Conservation (phyloP, 2,888 invertebrate species). For the Gerosis bhagava region DNA sequence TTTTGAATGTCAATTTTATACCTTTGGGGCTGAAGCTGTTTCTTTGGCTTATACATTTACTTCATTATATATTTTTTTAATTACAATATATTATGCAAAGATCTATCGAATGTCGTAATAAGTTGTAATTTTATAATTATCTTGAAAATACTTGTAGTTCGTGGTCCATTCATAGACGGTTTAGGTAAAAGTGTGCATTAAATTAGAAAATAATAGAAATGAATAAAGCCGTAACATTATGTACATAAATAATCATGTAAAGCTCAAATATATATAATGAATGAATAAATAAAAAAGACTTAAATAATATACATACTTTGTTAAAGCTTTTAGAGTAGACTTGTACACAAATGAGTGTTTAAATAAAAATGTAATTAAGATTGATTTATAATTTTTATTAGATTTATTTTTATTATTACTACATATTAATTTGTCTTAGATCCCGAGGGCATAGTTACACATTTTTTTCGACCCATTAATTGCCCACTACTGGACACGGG, state of each 20-base stretch:
- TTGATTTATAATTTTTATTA: conserved; percentile 40
- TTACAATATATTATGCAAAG: no score
- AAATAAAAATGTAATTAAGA: conserved; percentile 30
- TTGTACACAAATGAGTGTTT: conserved; percentile 61
- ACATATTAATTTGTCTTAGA: no score
- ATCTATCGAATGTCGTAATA: no score
- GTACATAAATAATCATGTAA: conserved; percentile 72
- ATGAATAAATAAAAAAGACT: conserved; percentile 70
- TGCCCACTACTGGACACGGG: no score
- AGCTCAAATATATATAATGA: conserved; percentile 76
- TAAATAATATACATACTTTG: conserved; percentile 63
- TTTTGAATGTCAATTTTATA: no score
- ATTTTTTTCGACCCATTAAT: no score
- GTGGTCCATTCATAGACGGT: conserved; percentile 80
- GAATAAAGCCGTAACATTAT: conserved; percentile 50
- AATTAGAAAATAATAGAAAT: conserved; percentile 57
- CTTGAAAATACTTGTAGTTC: conserved; percentile 49
- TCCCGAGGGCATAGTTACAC: no score
- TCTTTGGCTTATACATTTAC: no score
- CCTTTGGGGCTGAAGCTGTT: no score
- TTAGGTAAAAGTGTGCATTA: conserved; percentile 75
- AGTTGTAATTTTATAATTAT: no score
- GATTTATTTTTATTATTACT: conserved; percentile 22
- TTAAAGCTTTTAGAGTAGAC: conserved; percentile 71
- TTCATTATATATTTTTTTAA: no score